These are phyloP conservation scores for Biston stratarius DNA, from an alignment of 2,888 invertebrate species.

Conservation along the genomic window DNA sequence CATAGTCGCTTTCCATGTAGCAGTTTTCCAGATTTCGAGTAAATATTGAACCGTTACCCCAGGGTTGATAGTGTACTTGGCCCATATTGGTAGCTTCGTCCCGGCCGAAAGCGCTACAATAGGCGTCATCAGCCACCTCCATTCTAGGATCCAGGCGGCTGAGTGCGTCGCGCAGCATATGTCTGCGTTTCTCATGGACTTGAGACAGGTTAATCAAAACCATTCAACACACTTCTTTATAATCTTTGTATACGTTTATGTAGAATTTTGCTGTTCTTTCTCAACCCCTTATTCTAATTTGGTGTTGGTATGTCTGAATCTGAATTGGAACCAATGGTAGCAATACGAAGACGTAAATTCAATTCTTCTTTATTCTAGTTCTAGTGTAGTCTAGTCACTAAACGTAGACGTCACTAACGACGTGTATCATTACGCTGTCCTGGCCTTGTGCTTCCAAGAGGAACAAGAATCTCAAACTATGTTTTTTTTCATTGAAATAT, in stretches of 20 bases:
- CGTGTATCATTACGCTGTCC: too few relatives aligned
- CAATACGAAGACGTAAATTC: too few relatives aligned
- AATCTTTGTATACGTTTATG: background rate
- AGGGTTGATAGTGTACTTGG: conserved; percentile 92
- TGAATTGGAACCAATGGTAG: too few relatives aligned
- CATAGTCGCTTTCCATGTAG: background rate
- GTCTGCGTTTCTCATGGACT: conserved; percentile 94
- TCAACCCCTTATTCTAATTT: too few relatives aligned
- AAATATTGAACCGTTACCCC: conserved; percentile 9
- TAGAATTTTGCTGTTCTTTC: background rate
- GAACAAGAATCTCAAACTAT: too few relatives aligned
- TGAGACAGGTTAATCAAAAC: conserved; percentile 89
- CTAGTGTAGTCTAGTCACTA: too few relatives aligned
- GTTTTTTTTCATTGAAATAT: too few relatives aligned
- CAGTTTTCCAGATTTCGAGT: background rate
- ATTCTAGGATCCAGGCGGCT: conserved; percentile 90
- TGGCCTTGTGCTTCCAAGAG: too few relatives aligned
- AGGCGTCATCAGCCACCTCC: conserved; percentile 90
- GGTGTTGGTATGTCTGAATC: too few relatives aligned
- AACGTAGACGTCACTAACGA: too few relatives aligned
- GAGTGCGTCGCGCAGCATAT: conserved; percentile 93
- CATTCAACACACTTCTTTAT: background rate
- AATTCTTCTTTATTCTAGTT: too few relatives aligned
- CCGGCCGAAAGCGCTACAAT: conserved; percentile 92
- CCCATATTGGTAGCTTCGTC: conserved; percentile 96